These are phyloP conservation scores for Apostichopus leukothele DNA, from an alignment of 53 echinoderm and acorn worm genomes.

Conservation along the genomic window DNA sequence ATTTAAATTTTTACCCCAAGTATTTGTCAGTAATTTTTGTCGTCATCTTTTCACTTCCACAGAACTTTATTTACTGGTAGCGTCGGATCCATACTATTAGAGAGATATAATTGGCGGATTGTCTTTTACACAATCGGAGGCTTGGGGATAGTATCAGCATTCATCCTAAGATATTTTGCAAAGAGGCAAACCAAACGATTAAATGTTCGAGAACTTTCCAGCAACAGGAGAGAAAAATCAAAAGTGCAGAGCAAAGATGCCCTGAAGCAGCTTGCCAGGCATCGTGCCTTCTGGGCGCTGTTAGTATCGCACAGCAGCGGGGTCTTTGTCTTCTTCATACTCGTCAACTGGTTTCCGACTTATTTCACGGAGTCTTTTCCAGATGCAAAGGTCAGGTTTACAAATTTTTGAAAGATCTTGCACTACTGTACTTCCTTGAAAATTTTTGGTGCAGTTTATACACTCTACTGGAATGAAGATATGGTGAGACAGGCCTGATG, in stretches of 20 bases:
- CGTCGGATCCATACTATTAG: constrained; percentile 76
- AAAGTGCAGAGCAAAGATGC: background rate
- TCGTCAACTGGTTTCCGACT: constrained; percentile 86
- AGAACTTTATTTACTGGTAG: constrained; percentile 79
- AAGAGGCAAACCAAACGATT: constrained; percentile 42
- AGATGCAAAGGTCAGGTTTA: constrained; percentile 67
- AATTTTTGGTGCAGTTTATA: no score
- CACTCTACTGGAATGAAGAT: no score
- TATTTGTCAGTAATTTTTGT: background rate
- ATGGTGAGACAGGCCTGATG: no score
- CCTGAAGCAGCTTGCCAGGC: background rate
- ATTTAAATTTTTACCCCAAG: no score
- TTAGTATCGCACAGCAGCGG: constrained; percentile 61
- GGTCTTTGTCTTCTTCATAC: constrained; percentile 78
- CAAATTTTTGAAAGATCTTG: background rate
- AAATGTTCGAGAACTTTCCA: constrained; percentile 37
- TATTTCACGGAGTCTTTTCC: constrained; percentile 91
- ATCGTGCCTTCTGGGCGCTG: constrained; percentile 66
- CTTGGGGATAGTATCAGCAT: constrained; percentile 59
- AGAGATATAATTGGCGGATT: constrained; percentile 58
- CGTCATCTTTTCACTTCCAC: background rate
- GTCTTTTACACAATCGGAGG: constrained; percentile 79
- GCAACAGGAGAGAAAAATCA: constrained; percentile 15
- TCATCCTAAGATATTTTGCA: constrained; percentile 43
- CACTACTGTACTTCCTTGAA: no score